Evolutionary conservation across 2,113 vertebrate genomes (phyloP).

Genomic region (Isurus oxyrinchus): DNA sequence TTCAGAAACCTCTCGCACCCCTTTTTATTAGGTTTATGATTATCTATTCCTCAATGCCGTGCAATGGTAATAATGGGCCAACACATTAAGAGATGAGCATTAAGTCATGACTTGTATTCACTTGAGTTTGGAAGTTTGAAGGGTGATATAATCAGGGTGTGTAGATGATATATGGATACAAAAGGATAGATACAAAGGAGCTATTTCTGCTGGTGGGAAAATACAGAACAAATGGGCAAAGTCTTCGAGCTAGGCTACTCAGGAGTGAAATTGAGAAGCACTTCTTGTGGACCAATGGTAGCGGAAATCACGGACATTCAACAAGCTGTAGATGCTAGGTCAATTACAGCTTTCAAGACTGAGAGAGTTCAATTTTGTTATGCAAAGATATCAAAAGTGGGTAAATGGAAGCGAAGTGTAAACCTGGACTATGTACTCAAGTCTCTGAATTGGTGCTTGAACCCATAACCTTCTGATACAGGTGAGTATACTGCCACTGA

Average conservation of each 20-base stretch:
- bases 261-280: neutral
- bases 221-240: neutral
- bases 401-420: neutral
- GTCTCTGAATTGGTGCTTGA: neutral
- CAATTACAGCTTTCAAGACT: neutral
- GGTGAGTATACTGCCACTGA: neutral
- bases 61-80: neutral
- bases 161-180: neutral
- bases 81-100: neutral
- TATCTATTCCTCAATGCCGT: neutral
- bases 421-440: neutral
- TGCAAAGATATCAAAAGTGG: neutral
- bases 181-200: neutral
- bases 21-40: neutral
- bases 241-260: neutral
- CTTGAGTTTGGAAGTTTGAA: neutral
- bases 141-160: neutral
- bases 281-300: neutral
- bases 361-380: neutral
- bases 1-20: neutral
- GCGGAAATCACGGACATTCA: neutral
- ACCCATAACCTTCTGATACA: neutral
- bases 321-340: neutral
- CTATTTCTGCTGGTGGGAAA: neutral
- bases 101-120: neutral